Base-by-base conservation (phyloP, 2,888 invertebrate genomes). In the Bhutanitis thaidina region DNA sequence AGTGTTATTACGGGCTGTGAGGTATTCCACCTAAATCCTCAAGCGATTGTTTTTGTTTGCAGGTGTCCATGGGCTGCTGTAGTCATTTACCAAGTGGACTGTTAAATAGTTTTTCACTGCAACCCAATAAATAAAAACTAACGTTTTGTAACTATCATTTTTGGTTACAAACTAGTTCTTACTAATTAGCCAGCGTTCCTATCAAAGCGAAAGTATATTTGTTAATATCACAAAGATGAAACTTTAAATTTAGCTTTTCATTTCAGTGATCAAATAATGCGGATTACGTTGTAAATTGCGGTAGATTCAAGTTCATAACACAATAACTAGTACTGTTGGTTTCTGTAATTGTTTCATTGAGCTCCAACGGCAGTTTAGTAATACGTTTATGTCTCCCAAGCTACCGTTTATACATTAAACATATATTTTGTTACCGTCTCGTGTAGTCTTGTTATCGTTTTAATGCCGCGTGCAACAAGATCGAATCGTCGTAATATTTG, bases 381-480 rank as follows among this genome's bases (percentile, higher is more conserved):
- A 49, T 49, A 49, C 49, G 49, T 49, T 49, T 49, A 49, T 37
- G 30, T 30, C 43, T 13, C 49, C 32, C 49, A 13, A 15, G 43
- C 36, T 43, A 49, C 41, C 49, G 43, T 49, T 49, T 49, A 43
- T 20, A 49, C 43, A 49, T 49, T 49, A 43, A 49, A 49, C 30
- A 43, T 43, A 49, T 49, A 43, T 43, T 48, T 49, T 43, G 43
- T 49, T 36, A 30, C 37, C 43, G 20, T 49, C 30, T 35, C 37
- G 12, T 43, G 49, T 40, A 32, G 25, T 43, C 43, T 43, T 43
- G 49, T 43, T 49, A 49, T 49, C 49, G 37, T 13, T 47, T 29
- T 37, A 49, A 40, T 37, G 20, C 13, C 16, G 8, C 4, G 36
- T 37, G 43, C 36, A 32, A 15, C 12, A 25, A 9, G 34, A 27